phyloP scores from a whole-genome alignment of 2,797 vertebrate species.

The Malurus splendens region DNA sequence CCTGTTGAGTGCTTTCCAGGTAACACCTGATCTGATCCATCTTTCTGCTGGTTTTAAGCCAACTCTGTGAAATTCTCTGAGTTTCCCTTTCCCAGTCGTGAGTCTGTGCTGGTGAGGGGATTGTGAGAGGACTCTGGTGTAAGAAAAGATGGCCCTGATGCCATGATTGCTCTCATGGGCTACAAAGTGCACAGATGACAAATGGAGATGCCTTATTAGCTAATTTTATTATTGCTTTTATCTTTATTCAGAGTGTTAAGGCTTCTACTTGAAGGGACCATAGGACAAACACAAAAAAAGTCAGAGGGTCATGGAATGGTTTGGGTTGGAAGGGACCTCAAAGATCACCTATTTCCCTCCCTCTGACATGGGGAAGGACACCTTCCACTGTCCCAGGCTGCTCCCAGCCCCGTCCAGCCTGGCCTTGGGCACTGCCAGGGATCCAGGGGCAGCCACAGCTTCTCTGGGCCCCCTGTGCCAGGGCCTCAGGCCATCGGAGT shows the following conservation, averaged over 20 bases:
- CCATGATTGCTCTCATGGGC: not conserved
- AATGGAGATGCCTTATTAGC: not conserved
- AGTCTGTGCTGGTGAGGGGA: not conserved
- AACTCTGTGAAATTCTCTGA: not conserved
- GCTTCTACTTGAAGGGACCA: not conserved
- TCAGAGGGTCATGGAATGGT: too few relatives aligned
- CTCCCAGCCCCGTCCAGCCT: accelerated
- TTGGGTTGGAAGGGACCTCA: not conserved
- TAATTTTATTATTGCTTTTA: not conserved
- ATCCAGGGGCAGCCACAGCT: not conserved
- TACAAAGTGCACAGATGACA: not conserved
- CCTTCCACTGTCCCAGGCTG: accelerated
- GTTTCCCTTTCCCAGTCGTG: not conserved
- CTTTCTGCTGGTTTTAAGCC: not conserved
- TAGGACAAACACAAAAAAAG: not conserved
- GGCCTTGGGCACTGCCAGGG: not conserved
- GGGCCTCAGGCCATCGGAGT: not conserved
- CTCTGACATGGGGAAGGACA: not conserved
- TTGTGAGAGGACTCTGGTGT: not conserved
- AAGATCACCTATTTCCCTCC: accelerated
- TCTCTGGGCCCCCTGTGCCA: not conserved
- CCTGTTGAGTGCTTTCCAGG: not conserved
- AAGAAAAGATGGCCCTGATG: not conserved
- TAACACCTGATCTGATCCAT: not conserved
- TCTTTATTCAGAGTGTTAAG: not conserved